Evolutionary conservation across 2,888 invertebrate species (phyloP), one percentile per base, ranked within the genome.

Genomic region (Sinodicranocentrus sp.): DNA sequence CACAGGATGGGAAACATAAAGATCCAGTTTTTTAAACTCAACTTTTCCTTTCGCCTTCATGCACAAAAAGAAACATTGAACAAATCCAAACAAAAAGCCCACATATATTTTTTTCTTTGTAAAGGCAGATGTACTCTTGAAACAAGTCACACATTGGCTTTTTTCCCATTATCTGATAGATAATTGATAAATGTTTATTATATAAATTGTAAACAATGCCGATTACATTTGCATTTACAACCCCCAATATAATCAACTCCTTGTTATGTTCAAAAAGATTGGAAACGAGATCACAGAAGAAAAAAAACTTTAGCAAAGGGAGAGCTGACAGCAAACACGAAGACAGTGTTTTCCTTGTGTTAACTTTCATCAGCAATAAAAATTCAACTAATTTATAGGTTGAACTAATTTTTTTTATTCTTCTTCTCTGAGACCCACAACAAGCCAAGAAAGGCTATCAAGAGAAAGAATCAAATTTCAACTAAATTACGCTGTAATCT

Each of bases 361-460:
- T 59, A 44, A 59, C 70, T 76, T 67, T 76, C 75, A 75, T 76
- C 76, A 76, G 67, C 48, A 67, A 57, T 67, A 76, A 65, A 76
- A 61, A 44, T n/a, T 48, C 61, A 61, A 28, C 59, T 78, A 78
- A 78, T 78, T 78, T 78, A 70, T 78, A 78, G 70, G 70, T 59
- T 23, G 78, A 43, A 67, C 77, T 77, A 75, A 71, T 79, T 70
- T 68, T 67, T 68, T 67, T 70, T 44, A n/a, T 23, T 33, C 44
- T 39, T 13, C 52, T 65, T 72, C 61, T 65, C 52, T 63, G 61
- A 63, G 70, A 59, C 63, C 61, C 26, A 77, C 70, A 61, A 61
- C 48, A 75, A 48, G 23, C 70, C 76, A 76, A 59, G 43, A 44
- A 83, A 54, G 83, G 83, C 83, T 83, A 83, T 83, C 83, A 77